A percentile compares a stretch with the other conserved stretches of the same genome.
phyloP scores from a whole-genome alignment of 2,113 vertebrate species.

The Coryphaenoides rupestris region DNA sequence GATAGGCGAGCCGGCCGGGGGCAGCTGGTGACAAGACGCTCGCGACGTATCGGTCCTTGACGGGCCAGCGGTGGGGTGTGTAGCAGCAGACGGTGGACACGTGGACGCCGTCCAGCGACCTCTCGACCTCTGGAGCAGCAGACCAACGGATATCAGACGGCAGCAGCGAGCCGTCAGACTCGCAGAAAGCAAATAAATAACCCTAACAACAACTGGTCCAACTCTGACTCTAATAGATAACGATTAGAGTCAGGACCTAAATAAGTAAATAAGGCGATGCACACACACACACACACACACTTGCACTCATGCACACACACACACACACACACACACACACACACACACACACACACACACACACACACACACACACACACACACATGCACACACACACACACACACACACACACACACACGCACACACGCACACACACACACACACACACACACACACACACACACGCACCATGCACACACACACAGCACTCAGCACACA shows the following conservation, averaged over 20 bases:
- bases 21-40: slow-evolving; percentile 33
- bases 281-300: no score
- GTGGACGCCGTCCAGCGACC: slow-evolving; percentile 49
- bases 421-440: neutral
- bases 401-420: neutral
- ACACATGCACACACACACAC: neutral
- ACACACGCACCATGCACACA: no score
- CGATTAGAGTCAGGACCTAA: no score
- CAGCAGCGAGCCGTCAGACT: slow-evolving; percentile 30
- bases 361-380: neutral
- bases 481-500: no score
- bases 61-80: slow-evolving; percentile 27
- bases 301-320: no score
- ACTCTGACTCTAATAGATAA: no score
- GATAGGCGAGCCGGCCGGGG: slow-evolving; percentile 36
- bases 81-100: slow-evolving; percentile 57
- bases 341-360: neutral
- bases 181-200: slow-evolving; percentile 10
- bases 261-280: neutral
- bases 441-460: no score
- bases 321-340: no score
- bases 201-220: neutral
- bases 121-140: slow-evolving; percentile 31
- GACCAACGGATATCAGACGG: slow-evolving; percentile 51
- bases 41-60: slow-evolving; percentile 17